These are phyloP conservation scores for Lophotriccus pileatus DNA, from an alignment of 2,797 vertebrate genomes.

Conservation along the genomic window DNA sequence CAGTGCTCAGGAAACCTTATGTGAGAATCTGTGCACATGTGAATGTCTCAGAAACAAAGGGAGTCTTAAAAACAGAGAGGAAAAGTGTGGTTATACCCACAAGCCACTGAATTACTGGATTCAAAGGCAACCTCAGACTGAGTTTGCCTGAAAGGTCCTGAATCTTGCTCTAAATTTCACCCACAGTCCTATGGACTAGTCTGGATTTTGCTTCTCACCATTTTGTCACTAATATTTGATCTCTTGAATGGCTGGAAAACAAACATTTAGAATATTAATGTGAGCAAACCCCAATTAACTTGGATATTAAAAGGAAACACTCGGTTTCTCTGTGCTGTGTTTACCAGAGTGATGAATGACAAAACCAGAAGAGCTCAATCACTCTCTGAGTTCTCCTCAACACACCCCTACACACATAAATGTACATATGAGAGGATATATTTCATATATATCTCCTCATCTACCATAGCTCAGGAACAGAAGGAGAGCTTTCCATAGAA, in stretches of 20 bases:
- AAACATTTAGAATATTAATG: neutral
- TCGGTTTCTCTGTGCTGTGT: neutral
- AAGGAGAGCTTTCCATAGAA: neutral
- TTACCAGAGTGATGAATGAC: neutral
- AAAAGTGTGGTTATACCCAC: rapidly evolving
- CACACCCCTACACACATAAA: neutral
- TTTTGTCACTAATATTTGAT: neutral
- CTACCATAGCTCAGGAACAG: neutral
- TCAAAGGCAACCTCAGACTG: neutral
- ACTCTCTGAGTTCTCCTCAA: neutral
- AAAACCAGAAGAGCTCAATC: neutral
- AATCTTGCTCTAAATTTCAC: neutral
- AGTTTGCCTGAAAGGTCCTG: neutral
- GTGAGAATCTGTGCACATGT: neutral
- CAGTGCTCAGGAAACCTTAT: neutral
- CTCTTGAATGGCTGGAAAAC: neutral
- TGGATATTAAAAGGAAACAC: neutral
- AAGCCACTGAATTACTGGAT: neutral
- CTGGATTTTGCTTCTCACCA: neutral
- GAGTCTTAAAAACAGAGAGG: neutral
- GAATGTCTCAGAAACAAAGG: neutral
- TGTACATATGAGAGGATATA: neutral
- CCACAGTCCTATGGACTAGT: too few relatives aligned
- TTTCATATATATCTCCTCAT: neutral
- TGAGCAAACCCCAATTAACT: neutral